Conservation (phyloP, 92 coral and sea anemone species). For the Parazoanthus darwini region DNA sequence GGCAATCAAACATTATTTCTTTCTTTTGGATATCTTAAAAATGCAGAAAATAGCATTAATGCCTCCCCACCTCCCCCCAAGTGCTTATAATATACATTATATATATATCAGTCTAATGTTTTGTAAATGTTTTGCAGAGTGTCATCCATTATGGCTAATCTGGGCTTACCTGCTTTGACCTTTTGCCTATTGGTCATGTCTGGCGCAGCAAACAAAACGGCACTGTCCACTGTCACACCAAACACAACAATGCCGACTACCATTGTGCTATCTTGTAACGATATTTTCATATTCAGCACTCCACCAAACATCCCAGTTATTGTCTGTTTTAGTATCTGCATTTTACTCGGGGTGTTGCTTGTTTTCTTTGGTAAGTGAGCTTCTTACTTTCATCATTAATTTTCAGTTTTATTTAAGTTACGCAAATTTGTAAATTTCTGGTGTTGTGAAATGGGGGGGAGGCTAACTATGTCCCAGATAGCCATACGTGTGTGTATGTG, state of each 20-base stretch:
- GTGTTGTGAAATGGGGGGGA: too few species aligned
- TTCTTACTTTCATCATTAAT: neutral
- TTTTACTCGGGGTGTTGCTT: slow-evolving; percentile 26
- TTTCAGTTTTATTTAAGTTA: too few species aligned
- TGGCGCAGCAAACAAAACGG: slow-evolving; percentile 14
- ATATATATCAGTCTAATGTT: neutral
- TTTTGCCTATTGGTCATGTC: neutral
- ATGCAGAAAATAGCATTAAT: too few species aligned
- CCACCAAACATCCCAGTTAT: slow-evolving; percentile 22
- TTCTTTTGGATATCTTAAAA: too few species aligned
- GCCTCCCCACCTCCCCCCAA: too few species aligned
- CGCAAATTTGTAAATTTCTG: too few species aligned
- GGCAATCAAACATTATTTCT: too few species aligned
- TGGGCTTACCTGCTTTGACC: neutral
- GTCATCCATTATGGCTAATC: neutral
- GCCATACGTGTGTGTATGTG: too few species aligned
- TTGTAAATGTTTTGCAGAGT: neutral
- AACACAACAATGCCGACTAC: slow-evolving; percentile 12
- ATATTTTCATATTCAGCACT: slow-evolving; percentile 16
- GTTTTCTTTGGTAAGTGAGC: slow-evolving; percentile 27
- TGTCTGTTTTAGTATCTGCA: slow-evolving; percentile 31
- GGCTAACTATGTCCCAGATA: too few species aligned
- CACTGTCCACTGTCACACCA: slow-evolving; percentile 6
- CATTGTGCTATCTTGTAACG: slow-evolving; percentile 9
- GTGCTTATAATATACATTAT: too few species aligned